These are phyloP conservation scores for Peribatodes rhomboidaria DNA, from an alignment of 2,888 invertebrate genomes.

Conservation along the genomic window DNA sequence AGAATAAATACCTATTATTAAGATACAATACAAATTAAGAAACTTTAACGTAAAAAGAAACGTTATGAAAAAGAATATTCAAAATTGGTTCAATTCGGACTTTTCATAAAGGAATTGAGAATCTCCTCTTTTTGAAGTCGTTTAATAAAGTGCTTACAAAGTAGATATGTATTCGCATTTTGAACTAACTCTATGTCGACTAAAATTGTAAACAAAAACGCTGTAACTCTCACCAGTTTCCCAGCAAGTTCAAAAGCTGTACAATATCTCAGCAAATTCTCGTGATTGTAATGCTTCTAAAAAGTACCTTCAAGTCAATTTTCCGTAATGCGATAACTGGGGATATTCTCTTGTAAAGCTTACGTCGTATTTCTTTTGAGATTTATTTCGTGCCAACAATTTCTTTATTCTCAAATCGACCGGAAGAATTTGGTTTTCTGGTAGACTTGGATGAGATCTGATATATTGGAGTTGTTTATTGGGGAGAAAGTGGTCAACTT, in stretches of 20 bases:
- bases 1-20: too few relatives aligned
- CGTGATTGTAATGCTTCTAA: slow-evolving; percentile 31
- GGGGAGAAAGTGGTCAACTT: neutral
- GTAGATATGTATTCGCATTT: too few relatives aligned
- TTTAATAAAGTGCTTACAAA: too few relatives aligned
- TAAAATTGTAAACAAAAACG: too few relatives aligned
- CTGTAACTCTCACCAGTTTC: slow-evolving; percentile 4
- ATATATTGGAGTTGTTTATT: slow-evolving; percentile 18
- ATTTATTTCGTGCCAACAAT: slow-evolving; percentile 34
- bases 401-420: slow-evolving; percentile 30
- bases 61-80: too few relatives aligned
- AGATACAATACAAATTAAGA: too few relatives aligned
- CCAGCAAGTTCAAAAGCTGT: slow-evolving; percentile 13
- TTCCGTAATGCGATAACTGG: slow-evolving; percentile 29
- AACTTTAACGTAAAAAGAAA: too few relatives aligned
- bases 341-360: slow-evolving; percentile 34
- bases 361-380: slow-evolving; percentile 36
- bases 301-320: slow-evolving; percentile 31
- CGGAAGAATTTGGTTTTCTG: slow-evolving; percentile 34
- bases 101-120: too few relatives aligned
- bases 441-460: slow-evolving; percentile 22
- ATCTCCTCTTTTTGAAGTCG: too few relatives aligned
- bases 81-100: too few relatives aligned
- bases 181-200: too few relatives aligned
- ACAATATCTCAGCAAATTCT: slow-evolving; percentile 6